Base-by-base conservation (phyloP, 2,888 invertebrate species). In the Cistogaster globosa region DNA sequence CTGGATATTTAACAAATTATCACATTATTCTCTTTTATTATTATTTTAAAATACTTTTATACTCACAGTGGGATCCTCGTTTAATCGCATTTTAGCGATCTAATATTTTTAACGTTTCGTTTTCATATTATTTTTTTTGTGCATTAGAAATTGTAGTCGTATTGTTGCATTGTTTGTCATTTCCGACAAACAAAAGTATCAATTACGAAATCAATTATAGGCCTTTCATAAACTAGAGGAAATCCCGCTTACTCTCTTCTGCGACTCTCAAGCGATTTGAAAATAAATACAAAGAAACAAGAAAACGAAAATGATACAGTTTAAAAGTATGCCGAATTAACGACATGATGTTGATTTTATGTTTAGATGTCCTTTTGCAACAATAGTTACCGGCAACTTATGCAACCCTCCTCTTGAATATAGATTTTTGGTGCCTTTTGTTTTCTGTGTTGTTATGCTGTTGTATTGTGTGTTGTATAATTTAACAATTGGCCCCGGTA, bases 1-100 rank as follows among this genome's bases (percentile, higher is more conserved):
- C 65, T 74, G 68, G 48, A 68, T 58, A 67, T 72, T 81, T 81
- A 76, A 79, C 88, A 87, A 88, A 90, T 91, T 91, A 91, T 89
- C 91, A 90, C 91, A 89, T 91, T 88, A 88, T 88, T 89, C 87
- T 86, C 88, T 68, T 62, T 18, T 53, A 14, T 53, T 53, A 9
- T 53, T 80, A 53, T 45, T 79, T 12, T 42, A 63, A 62, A 36
- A 68, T 63, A 26, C 53, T 57, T 57, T 45, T 68, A 36, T 51
- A 8, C 45, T 38, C 75, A 38, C 79, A 74, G 76, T 83, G 74
- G 76, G 76, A 76, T 69, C 53, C 55, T 53, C 63, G 51, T 65
- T 71, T 83, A 83, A 83, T 83, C 82, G 65, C 53, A 83, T 83
- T 78, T 32, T 63, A 55, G 72, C 72, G 71, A 75, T 79, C 78